phyloP scores from a whole-genome alignment of 1,140 invertebrate genomes.

The Scaptodrosophila lebanonensis region DNA sequence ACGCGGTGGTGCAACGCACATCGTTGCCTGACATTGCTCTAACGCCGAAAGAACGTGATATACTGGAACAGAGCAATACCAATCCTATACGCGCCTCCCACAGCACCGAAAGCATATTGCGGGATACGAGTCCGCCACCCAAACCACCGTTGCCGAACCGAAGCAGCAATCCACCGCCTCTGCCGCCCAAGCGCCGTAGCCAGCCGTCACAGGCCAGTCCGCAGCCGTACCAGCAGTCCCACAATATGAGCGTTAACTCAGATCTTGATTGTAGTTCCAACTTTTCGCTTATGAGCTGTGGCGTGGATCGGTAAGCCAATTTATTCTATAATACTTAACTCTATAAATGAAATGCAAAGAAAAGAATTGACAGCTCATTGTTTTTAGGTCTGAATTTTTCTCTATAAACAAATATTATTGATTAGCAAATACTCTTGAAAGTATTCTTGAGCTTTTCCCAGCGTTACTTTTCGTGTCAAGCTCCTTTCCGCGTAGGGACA shows the following conservation, averaged over 20 bases:
- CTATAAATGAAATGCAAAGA: no score
- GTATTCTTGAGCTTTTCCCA: no score
- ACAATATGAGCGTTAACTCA: conserved; percentile 67
- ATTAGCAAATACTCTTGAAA: no score
- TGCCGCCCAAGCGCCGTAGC: conserved; percentile 85
- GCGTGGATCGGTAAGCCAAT: conserved; percentile 79
- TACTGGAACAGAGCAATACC: conserved; percentile 75
- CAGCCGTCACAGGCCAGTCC: conserved; percentile 66
- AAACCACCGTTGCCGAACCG: conserved; percentile 89
- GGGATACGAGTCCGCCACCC: conserved; percentile 84
- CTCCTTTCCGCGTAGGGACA: no score
- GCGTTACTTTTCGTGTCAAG: no score
- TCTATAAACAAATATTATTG: no score
- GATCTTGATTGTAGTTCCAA: conserved; percentile 79
- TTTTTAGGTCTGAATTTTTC: no score
- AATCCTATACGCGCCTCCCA: conserved; percentile 83
- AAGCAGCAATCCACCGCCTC: conserved; percentile 81
- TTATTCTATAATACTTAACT: neutral
- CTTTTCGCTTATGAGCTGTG: conserved; percentile 78
- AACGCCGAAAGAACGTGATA: conserved; percentile 81
- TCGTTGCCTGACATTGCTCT: conserved; percentile 87
- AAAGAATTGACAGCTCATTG: no score
- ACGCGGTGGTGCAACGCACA: conserved; percentile 77
- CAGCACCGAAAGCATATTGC: conserved; percentile 82
- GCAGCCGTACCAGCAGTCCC: conserved; percentile 52